These are phyloP conservation scores for Macrotrachela quadricornifera DNA, from an alignment of 1,140 invertebrate species.

Conservation along the genomic window DNA sequence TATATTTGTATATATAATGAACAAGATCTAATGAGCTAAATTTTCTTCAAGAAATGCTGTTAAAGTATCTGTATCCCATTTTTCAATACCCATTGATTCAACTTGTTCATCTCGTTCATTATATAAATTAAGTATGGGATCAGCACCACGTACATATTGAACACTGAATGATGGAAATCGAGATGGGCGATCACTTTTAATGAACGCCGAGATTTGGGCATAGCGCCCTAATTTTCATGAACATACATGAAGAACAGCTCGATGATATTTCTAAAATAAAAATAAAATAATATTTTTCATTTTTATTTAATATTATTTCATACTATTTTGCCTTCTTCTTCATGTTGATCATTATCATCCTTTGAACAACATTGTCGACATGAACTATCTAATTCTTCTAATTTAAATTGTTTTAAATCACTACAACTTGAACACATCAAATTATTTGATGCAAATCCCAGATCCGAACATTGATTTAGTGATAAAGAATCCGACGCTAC, in stretches of 20 bases:
- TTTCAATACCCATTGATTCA: constrained; percentile 64
- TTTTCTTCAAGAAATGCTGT: constrained; percentile 75
- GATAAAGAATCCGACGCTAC: neutral
- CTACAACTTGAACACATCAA: constrained; percentile 68
- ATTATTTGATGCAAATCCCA: constrained; percentile 28
- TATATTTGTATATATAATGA: neutral
- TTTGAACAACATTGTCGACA: constrained; percentile 52
- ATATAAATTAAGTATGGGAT: constrained; percentile 70
- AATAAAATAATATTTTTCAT: neutral
- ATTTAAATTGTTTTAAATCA: constrained; percentile 50
- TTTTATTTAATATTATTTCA: neutral
- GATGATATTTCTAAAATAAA: constrained; percentile 43
- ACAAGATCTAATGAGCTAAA: constrained; percentile 32
- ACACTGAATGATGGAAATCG: constrained; percentile 71
- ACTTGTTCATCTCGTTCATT: constrained; percentile 35
- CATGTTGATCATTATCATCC: constrained; percentile 20
- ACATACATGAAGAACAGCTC: constrained; percentile 68
- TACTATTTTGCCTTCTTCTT: neutral
- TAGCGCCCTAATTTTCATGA: constrained; percentile 82
- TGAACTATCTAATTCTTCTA: constrained; percentile 43
- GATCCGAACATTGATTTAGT: constrained; percentile 3
- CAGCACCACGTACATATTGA: constrained; percentile 64
- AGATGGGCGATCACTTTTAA: constrained; percentile 59
- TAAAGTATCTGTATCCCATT: constrained; percentile 86
- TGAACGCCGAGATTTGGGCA: constrained; percentile 63